These are phyloP conservation scores for Petrolisthes cinctipes DNA, from an alignment of 2,888 invertebrate species.

Conservation along the genomic window DNA sequence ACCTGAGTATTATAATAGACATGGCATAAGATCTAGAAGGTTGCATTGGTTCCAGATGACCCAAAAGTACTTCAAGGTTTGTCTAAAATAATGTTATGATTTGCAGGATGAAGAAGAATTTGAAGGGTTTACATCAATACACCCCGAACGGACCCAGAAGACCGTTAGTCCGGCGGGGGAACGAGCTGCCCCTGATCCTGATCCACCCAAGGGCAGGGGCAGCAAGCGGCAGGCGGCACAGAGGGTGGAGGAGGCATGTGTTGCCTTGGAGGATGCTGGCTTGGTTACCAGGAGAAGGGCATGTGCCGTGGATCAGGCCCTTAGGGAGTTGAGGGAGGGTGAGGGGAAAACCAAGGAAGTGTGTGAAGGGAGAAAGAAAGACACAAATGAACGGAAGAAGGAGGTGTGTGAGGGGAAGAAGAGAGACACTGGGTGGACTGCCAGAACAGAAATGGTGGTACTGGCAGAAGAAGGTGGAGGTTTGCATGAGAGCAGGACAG, in stretches of 20 bases:
- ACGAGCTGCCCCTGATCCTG: neutral
- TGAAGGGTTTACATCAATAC: constrained; percentile 53
- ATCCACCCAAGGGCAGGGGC: neutral
- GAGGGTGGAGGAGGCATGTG: constrained; percentile 39
- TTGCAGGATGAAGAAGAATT: constrained; percentile 63
- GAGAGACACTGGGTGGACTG: neutral
- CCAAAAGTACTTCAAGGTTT: too few relatives aligned
- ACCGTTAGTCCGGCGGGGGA: neutral
- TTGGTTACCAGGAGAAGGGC: constrained; percentile 40
- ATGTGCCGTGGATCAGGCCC: constrained; percentile 42
- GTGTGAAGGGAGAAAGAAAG: neutral
- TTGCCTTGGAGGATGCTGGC: constrained; percentile 35
- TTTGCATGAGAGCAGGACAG: constrained; percentile 4
- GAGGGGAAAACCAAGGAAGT: neutral
- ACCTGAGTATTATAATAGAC: too few relatives aligned
- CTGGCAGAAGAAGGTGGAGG: neutral
- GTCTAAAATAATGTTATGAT: too few relatives aligned
- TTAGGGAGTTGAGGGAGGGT: constrained; percentile 35
- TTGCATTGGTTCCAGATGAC: too few relatives aligned
- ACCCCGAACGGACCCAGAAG: constrained; percentile 4
- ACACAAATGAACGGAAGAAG: neutral
- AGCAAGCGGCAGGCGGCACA: constrained; percentile 24
- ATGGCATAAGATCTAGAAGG: too few relatives aligned
- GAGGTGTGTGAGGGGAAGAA: constrained; percentile 24
- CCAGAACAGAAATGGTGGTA: constrained; percentile 16